Evolutionary conservation across 2,888 invertebrate genomes (phyloP).

Genomic region (Diplazon laetatorius): DNA sequence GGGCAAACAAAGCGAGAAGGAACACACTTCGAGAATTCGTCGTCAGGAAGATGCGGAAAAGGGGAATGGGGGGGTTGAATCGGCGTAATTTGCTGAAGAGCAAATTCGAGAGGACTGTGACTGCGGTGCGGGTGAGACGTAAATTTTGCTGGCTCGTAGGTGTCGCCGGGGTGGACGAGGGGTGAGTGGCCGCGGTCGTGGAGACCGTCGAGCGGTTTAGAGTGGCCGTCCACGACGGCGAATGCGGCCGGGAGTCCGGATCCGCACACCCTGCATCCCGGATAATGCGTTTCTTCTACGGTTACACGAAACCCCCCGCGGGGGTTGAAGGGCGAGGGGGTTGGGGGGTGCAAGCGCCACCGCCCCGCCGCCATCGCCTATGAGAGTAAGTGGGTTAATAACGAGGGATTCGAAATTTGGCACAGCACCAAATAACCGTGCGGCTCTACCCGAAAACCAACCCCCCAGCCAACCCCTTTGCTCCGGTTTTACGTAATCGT

Average conservation of each 20-base stretch:
- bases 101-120: slow-evolving; percentile 50
- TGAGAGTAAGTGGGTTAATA: slow-evolving; percentile 77
- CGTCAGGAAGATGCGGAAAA: slow-evolving; percentile 1
- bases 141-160: slow-evolving; percentile 47
- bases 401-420: slow-evolving; percentile 70
- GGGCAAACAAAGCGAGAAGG: slow-evolving; percentile 54
- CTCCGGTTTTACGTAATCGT: too few relatives aligned
- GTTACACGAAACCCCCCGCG: slow-evolving; percentile 16
- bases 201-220: too few relatives aligned
- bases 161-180: slow-evolving; percentile 19
- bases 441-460: slow-evolving; percentile 53
- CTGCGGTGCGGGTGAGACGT: slow-evolving; percentile 1
- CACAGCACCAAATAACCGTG: slow-evolving; percentile 61
- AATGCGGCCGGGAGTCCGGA: slow-evolving; percentile 3
- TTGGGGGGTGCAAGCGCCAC: not conserved
- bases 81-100: slow-evolving; percentile 49
- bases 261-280: slow-evolving; percentile 39
- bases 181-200: not conserved
- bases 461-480: too few relatives aligned
- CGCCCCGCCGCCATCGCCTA: slow-evolving; percentile 68
- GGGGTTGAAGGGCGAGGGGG: not conserved
- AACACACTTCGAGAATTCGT: not conserved
- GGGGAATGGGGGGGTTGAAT: slow-evolving; percentile 29
- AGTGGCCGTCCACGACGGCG: too few relatives aligned
- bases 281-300: slow-evolving; percentile 75